Conservation (phyloP, 2,113 vertebrate genomes). For the Cyphomyrus plagiostoma region DNA sequence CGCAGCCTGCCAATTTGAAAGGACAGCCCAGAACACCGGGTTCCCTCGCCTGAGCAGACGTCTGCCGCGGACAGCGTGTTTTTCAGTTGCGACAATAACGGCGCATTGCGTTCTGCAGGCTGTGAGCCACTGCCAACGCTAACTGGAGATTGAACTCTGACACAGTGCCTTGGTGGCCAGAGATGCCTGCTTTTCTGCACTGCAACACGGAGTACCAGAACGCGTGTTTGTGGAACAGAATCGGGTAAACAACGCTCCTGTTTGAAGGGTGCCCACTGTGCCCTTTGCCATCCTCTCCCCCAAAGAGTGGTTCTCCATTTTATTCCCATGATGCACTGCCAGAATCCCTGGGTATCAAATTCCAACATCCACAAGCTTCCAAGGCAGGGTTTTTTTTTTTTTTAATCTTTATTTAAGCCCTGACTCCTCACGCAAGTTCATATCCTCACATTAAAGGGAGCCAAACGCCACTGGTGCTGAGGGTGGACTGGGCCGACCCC, state of each 20-base stretch:
- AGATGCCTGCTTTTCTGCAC: not conserved
- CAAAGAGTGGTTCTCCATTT: not conserved
- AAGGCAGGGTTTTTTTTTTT: not conserved
- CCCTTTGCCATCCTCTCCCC: not conserved
- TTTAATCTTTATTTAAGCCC: not conserved
- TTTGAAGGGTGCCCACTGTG: not conserved
- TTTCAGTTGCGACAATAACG: constrained; percentile 53
- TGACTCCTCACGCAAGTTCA: not conserved
- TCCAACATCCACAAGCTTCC: not conserved
- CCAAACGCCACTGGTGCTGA: not conserved
- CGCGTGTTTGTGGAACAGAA: not conserved
- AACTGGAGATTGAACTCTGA: not conserved
- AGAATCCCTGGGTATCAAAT: not conserved
- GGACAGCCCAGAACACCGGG: constrained; percentile 83
- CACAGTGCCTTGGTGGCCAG: not conserved
- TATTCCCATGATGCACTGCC: not conserved
- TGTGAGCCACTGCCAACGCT: constrained; percentile 27
- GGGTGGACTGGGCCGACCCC: not conserved
- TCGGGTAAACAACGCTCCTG: not conserved
- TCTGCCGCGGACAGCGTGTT: constrained; percentile 54
- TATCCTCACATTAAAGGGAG: not conserved
- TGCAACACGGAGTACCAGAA: not conserved
- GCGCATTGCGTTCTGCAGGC: constrained; percentile 41
- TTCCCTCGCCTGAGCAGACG: constrained; percentile 76
- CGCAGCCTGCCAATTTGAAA: constrained; percentile 81